Percentiles rank a stretch among this genome's conserved stretches.
Evolutionary conservation across 2,888 invertebrate genomes (phyloP).

Genomic region (Lissocephala sabroskyi): DNA sequence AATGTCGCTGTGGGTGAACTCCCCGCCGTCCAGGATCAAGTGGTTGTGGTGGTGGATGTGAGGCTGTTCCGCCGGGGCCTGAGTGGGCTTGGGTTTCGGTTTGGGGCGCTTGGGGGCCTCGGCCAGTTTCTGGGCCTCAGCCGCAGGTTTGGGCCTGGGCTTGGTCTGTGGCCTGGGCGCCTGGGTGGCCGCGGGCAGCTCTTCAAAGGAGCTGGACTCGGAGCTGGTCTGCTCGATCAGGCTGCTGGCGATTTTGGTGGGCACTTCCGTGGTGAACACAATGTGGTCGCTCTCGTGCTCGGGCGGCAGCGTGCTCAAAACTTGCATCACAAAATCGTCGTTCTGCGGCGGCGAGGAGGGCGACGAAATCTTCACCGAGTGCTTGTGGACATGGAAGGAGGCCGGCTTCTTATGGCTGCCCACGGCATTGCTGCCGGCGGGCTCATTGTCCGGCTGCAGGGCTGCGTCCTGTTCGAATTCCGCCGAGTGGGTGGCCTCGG

Average conservation of each 20-base stretch:
- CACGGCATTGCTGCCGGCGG: conserved; percentile 24
- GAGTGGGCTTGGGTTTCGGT: conserved; percentile 12
- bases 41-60: conserved; percentile 57
- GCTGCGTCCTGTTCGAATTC: conserved; percentile 56
- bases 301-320: conserved; percentile 58
- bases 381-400: conserved; percentile 58
- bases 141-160: conserved; percentile 13
- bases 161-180: conserved; percentile 17
- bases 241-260: conserved; percentile 61
- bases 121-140: conserved; percentile 16
- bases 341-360: conserved; percentile 60
- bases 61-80: conserved; percentile 5
- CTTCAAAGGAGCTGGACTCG: conserved; percentile 66
- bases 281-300: conserved; percentile 36
- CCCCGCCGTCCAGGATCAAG: conserved; percentile 67
- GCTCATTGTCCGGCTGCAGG: conserved; percentile 32
- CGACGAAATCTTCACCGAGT: conserved; percentile 66
- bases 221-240: conserved; percentile 56
- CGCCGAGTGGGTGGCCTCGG: conserved; percentile 38
- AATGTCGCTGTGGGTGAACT: conserved; percentile 76
- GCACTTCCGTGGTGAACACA: conserved; percentile 66
- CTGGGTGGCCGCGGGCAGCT: conserved; percentile 33
- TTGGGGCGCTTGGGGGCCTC: conserved; percentile 1
- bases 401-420: conserved; percentile 35
- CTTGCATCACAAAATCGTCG: conserved; percentile 67